Evolutionary conservation across 2,113 vertebrate species (phyloP).

Genomic region (Macaca mulatta): DNA sequence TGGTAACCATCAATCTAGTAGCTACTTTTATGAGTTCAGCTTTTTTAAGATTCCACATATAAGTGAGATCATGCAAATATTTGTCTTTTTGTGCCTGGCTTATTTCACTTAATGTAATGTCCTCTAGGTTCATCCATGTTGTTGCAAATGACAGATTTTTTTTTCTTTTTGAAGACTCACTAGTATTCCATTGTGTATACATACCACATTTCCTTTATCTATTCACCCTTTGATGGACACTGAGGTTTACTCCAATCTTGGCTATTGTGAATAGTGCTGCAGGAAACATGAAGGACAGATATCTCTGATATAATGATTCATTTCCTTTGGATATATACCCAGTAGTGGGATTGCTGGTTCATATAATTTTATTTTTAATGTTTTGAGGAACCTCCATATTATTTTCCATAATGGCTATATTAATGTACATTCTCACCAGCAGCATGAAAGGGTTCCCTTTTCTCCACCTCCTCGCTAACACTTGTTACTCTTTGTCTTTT

Average conservation of each 20-base stretch:
- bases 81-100: neutral
- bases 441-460: neutral
- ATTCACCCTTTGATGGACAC: neutral
- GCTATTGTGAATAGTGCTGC: neutral
- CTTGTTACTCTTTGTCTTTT: neutral
- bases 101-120: neutral
- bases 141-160: neutral
- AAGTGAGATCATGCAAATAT: neutral
- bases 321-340: neutral
- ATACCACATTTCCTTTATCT: neutral
- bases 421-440: neutral
- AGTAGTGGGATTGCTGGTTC: neutral
- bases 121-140: neutral
- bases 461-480: neutral
- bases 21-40: neutral
- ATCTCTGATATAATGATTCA: neutral
- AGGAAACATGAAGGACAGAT: neutral
- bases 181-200: neutral
- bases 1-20: neutral
- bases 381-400: neutral
- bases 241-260: neutral
- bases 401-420: neutral
- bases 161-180: neutral
- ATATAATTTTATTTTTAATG: neutral
- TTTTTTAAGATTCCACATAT: neutral